Conservation (phyloP, 2,113 vertebrate genomes). For the Rhinolophus ferrumequinum region DNA sequence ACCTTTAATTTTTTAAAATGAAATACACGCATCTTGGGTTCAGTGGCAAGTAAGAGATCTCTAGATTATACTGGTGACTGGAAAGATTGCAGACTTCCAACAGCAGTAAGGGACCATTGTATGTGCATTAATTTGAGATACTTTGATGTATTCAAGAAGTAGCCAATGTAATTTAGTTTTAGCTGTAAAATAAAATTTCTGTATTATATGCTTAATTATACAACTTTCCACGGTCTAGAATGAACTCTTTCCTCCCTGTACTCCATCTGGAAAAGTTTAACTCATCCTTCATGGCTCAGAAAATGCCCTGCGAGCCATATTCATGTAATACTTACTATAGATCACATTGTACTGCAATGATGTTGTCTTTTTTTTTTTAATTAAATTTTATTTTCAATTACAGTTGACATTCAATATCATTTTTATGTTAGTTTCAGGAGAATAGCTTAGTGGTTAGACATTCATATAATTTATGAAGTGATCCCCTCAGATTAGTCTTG, state of each 20-base stretch:
- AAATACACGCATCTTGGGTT: neutral
- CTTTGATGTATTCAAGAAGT: neutral
- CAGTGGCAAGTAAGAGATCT: neutral
- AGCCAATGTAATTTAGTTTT: neutral
- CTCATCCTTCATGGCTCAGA: neutral
- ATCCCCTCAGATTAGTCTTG: no score
- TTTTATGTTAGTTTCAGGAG: no score
- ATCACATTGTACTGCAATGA: neutral
- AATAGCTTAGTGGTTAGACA: no score
- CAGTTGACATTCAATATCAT: no score
- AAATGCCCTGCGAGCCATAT: neutral
- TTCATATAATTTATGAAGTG: no score
- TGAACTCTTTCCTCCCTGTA: neutral
- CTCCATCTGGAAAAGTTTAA: neutral
- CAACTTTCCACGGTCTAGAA: neutral
- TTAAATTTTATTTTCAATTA: no score
- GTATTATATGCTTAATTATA: neutral
- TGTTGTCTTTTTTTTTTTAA: neutral
- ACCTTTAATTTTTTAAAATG: constrained; percentile 21
- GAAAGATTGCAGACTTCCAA: neutral
- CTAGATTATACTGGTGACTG: neutral
- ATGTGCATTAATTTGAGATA: neutral
- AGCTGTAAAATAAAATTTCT: neutral
- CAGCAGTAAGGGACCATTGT: neutral
- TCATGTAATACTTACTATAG: neutral